Conservation (phyloP, 2,113 vertebrate species). For the Hippolais icterina region DNA sequence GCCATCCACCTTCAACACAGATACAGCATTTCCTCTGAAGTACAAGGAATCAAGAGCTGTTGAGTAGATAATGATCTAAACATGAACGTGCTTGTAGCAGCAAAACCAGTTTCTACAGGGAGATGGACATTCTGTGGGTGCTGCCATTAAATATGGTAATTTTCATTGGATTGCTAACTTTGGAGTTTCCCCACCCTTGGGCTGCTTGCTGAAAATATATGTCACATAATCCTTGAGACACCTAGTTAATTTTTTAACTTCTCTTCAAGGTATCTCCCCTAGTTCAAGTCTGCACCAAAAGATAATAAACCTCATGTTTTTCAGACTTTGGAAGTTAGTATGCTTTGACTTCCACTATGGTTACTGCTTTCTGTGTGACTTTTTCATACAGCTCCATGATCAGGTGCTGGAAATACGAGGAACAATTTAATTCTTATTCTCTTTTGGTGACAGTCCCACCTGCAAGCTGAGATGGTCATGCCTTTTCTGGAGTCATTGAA, state of each 20-base stretch:
- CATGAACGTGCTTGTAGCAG: constrained; percentile 36
- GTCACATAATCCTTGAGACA: neutral
- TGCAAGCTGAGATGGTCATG: neutral
- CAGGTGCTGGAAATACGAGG: neutral
- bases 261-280: neutral
- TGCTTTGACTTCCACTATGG: neutral
- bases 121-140: neutral
- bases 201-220: neutral
- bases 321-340: neutral
- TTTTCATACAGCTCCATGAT: neutral
- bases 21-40: neutral
- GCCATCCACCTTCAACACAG: neutral
- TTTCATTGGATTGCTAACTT: neutral
- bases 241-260: neutral
- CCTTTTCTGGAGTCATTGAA: neutral
- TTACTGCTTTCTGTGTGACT: neutral
- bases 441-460: neutral
- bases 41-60: neutral
- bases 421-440: neutral
- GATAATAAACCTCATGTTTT: neutral
- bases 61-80: constrained; percentile 30
- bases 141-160: neutral
- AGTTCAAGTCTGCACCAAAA: neutral
- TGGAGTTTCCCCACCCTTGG: neutral
- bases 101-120: constrained; percentile 46